phyloP scores from a whole-genome alignment of 2,113 vertebrate species.

The Pseudonaja textilis region DNA sequence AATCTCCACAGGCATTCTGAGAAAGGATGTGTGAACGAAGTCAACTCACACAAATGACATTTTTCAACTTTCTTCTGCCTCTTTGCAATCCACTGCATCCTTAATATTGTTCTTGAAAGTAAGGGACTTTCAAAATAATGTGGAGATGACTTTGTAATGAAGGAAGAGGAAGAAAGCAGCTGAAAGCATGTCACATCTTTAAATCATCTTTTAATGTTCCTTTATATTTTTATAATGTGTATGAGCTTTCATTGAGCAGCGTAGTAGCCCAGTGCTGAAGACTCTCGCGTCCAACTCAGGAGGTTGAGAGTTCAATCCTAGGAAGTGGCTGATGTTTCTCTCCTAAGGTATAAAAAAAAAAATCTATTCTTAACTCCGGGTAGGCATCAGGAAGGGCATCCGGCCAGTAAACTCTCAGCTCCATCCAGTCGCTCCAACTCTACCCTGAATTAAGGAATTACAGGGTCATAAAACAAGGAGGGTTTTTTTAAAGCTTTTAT shows the following conservation, averaged over 20 bases:
- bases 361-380: background rate
- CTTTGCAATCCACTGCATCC: background rate
- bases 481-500: background rate
- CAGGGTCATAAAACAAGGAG: background rate
- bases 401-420: background rate
- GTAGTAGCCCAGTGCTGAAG: background rate
- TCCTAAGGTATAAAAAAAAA: background rate
- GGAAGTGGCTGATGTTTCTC: background rate
- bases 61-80: background rate
- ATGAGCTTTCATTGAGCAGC: background rate
- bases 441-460: background rate
- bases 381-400: background rate
- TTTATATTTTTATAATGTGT: background rate
- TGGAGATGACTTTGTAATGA: background rate
- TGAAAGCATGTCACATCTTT: background rate
- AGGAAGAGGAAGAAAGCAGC: background rate
- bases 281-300: background rate
- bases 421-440: background rate
- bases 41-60: background rate
- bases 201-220: background rate
- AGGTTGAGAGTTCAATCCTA: background rate
- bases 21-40: background rate
- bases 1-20: background rate
- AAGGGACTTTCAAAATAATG: background rate
- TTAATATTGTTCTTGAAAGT: background rate